These are phyloP conservation scores for Limnephilus marmoratus DNA, from an alignment of 2,888 invertebrate genomes.

Conservation along the genomic window DNA sequence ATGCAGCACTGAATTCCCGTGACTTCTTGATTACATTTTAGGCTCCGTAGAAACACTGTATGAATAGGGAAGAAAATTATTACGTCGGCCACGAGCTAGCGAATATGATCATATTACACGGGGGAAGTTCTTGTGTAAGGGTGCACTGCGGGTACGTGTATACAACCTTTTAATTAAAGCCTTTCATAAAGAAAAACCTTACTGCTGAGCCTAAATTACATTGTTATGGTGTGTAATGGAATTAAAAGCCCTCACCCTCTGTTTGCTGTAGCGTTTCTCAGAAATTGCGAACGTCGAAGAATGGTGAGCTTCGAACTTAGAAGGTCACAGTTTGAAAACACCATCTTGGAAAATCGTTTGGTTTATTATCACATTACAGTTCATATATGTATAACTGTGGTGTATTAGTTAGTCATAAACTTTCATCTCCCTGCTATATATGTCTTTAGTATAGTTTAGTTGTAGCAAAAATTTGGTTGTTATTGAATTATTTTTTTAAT, in stretches of 20 bases:
- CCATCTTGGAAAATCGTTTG: too few relatives aligned
- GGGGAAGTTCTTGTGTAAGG: not conserved
- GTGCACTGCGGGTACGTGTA: not conserved
- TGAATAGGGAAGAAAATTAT: not conserved
- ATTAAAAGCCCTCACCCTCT: not conserved
- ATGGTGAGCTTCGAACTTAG: not conserved
- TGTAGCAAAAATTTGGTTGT: too few relatives aligned
- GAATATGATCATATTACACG: not conserved
- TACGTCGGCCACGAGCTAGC: not conserved
- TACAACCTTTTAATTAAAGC: not conserved
- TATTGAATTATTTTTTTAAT: too few relatives aligned
- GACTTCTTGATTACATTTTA: not conserved
- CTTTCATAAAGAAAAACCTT: not conserved
- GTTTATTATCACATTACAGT: too few relatives aligned
- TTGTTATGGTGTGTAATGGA: not conserved
- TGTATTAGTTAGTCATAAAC: too few relatives aligned
- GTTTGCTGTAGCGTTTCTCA: not conserved
- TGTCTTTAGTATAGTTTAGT: too few relatives aligned
- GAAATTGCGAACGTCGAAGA: not conserved
- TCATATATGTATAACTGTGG: too few relatives aligned
- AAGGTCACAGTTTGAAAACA: not conserved
- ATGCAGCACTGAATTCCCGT: not conserved
- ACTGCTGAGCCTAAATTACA: not conserved
- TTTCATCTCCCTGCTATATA: too few relatives aligned
- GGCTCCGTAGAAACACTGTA: not conserved